These are phyloP conservation scores for Melanotaenia pygmaea DNA, from an alignment of 2,797 vertebrate genomes.

Conservation along the genomic window DNA sequence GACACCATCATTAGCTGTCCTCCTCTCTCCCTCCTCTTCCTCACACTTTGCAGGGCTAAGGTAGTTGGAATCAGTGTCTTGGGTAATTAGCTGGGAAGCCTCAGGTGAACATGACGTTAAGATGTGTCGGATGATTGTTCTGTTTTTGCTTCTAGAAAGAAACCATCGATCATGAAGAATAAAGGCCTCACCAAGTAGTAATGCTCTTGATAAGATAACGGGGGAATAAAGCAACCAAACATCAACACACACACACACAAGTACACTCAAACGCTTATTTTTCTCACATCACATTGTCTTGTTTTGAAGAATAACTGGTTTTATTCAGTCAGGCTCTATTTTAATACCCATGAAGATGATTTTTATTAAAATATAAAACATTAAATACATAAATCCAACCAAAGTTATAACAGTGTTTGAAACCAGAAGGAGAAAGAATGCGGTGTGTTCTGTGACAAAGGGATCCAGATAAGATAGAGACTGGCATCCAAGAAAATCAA, in stretches of 20 bases:
- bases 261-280: no score
- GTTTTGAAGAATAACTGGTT: neutral
- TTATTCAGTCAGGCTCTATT: neutral
- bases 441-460: no score
- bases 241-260: neutral
- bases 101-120: constrained; percentile 47
- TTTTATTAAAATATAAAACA: neutral
- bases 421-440: neutral
- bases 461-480: no score
- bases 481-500: no score
- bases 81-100: constrained; percentile 52
- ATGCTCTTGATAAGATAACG: neutral
- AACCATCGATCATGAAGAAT: constrained; percentile 27
- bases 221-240: neutral
- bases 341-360: neutral
- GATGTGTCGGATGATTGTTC: constrained; percentile 45
- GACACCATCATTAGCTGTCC: constrained; percentile 47
- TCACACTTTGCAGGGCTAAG: constrained; percentile 24
- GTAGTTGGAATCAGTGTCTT: constrained; percentile 37
- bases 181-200: neutral
- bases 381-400: neutral
- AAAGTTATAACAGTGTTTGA: neutral
- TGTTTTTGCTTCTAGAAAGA: constrained; percentile 29
- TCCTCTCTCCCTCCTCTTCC: constrained; percentile 29
- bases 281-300: neutral